Evolutionary conservation across 2,888 invertebrate genomes (phyloP).

Genomic region (Ypsolopha sequella): DNA sequence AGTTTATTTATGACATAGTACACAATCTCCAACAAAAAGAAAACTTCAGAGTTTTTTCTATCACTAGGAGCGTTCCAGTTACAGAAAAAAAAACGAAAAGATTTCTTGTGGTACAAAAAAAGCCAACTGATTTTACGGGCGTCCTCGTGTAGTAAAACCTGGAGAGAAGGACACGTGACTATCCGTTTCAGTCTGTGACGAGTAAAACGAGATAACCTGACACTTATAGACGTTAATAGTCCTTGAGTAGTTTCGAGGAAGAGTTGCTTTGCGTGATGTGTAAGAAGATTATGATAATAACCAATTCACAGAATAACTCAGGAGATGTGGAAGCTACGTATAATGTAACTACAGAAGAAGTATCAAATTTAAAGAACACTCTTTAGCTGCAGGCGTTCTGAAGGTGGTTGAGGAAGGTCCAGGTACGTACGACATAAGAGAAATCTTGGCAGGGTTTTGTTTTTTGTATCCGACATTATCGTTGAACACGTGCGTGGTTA

Average conservation of each 20-base stretch:
- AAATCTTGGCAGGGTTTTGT: not conserved
- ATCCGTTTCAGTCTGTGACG: slow-evolving; percentile 7
- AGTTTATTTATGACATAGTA: slow-evolving; percentile 58
- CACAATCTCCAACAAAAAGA: slow-evolving; percentile 42
- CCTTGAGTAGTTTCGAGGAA: slow-evolving; percentile 37
- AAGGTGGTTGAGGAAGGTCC: slow-evolving; percentile 4
- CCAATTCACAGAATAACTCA: not conserved
- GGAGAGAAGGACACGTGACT: slow-evolving; percentile 24
- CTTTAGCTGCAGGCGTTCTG: not conserved
- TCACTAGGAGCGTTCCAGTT: slow-evolving; percentile 21
- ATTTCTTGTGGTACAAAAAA: slow-evolving; percentile 40
- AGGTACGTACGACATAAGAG: slow-evolving; percentile 8
- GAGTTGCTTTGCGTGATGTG: slow-evolving; percentile 15
- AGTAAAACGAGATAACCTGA: slow-evolving; percentile 33
- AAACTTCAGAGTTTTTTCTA: slow-evolving; percentile 20
- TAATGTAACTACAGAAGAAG: not conserved
- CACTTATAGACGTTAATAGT: slow-evolving; percentile 36
- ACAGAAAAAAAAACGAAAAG: slow-evolving; percentile 67
- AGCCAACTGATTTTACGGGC: slow-evolving; percentile 62
- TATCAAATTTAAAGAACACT: not conserved
- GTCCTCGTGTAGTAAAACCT: slow-evolving; percentile 51
- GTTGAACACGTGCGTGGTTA: slow-evolving; percentile 13
- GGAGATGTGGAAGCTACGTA: not conserved
- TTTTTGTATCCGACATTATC: slow-evolving; percentile 5
- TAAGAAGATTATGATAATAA: not conserved